Percentiles rank a stretch among this genome's conserved stretches.
phyloP scores from a whole-genome alignment of 1,140 invertebrate species.

The Calephelis nemesis region DNA sequence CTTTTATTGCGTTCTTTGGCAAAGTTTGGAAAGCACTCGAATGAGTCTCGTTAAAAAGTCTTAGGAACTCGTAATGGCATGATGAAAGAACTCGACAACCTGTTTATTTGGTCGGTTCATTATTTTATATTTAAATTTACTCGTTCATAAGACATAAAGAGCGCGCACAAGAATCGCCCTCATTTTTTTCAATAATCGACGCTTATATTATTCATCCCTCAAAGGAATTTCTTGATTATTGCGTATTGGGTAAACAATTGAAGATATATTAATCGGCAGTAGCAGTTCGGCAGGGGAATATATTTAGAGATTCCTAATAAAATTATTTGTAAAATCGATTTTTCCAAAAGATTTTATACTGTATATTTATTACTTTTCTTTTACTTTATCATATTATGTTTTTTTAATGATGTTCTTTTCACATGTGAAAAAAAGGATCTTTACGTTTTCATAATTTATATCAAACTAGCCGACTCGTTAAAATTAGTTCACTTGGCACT shows the following conservation, averaged over 20 bases:
- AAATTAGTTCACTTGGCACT: too few relatives aligned
- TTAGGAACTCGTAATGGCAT: slow-evolving; percentile 36
- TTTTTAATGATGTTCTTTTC: too few relatives aligned
- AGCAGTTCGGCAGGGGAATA: too few relatives aligned
- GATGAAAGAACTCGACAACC: slow-evolving; percentile 42
- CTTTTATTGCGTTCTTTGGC: slow-evolving; percentile 63
- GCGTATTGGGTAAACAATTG: slow-evolving; percentile 25
- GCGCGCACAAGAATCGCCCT: slow-evolving; percentile 36
- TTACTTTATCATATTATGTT: neutral
- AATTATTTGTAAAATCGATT: too few relatives aligned
- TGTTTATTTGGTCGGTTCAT: slow-evolving; percentile 62
- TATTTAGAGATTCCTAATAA: neutral
- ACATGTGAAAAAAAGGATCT: too few relatives aligned
- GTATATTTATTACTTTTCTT: neutral
- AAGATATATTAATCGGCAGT: neutral
- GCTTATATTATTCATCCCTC: slow-evolving; percentile 54
- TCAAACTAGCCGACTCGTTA: too few relatives aligned
- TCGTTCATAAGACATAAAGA: slow-evolving; percentile 43
- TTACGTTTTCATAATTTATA: too few relatives aligned
- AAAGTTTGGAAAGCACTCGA: slow-evolving; percentile 58
- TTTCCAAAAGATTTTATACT: neutral
- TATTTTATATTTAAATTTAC: slow-evolving; percentile 65
- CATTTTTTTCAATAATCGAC: slow-evolving; percentile 64
- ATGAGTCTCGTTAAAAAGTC: slow-evolving; percentile 62
- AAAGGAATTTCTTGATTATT: slow-evolving; percentile 57